These are phyloP conservation scores for Leptura quadrifasciata DNA, from an alignment of 2,888 invertebrate species.

Conservation along the genomic window DNA sequence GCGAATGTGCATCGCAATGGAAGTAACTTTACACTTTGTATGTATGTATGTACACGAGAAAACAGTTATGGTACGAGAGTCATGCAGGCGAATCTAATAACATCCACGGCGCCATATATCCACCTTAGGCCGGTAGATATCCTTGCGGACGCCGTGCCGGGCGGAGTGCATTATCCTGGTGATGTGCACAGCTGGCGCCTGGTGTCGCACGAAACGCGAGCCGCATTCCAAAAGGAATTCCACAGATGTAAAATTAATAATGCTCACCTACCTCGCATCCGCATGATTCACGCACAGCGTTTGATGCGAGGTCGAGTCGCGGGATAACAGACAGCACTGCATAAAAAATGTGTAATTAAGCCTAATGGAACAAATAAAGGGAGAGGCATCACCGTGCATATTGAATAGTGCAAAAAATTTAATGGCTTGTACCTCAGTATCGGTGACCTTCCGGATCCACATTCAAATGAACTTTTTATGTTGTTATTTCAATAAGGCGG, in stretches of 20 bases:
- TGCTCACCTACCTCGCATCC: conserved; percentile 27
- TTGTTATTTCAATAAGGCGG: no score
- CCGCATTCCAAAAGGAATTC: conserved; percentile 20
- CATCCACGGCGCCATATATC: conserved; percentile 3
- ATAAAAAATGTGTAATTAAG: background rate
- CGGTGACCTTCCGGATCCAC: no score
- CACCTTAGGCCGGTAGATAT: conserved; percentile 13
- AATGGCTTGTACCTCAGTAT: no score
- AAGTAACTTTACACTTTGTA: background rate
- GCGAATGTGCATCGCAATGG: background rate
- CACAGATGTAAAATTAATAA: conserved; percentile 32
- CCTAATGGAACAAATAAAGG: no score
- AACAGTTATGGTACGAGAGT: background rate
- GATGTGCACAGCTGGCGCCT: conserved; percentile 36
- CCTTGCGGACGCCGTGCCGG: conserved; percentile 18
- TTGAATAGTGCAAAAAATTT: no score
- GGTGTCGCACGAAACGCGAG: conserved; percentile 11
- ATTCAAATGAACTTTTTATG: no score
- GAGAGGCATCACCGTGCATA: no score
- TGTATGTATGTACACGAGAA: background rate
- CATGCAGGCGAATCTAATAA: conserved; percentile 2
- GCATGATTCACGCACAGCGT: conserved; percentile 27
- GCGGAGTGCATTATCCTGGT: conserved; percentile 33
- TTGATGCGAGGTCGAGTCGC: background rate
- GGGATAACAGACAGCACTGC: background rate